Base-by-base conservation (phyloP, 2,888 invertebrate genomes). In the Callinectes sapidus region DNA sequence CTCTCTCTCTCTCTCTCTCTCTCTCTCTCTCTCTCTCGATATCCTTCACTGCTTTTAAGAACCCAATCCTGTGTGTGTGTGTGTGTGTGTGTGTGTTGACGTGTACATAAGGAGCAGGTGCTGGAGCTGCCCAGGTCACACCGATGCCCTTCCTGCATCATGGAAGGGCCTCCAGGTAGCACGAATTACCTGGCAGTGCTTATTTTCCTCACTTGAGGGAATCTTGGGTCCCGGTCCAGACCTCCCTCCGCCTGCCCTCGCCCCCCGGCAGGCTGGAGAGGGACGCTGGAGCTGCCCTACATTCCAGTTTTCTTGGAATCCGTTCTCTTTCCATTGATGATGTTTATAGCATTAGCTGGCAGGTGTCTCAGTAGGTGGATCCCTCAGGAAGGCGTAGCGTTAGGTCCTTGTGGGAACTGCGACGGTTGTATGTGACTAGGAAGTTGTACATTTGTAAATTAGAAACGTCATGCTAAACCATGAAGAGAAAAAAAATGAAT, bases 241-340 rank as follows among this genome's bases (percentile, higher is more conserved):
- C 35, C 32, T 81, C 16, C 32, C 81, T 81, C 81, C 81, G 2
- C 81, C 32, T 3, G 32, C 32, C 14, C 16, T 35, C 81, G 32
- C 81, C 1, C 81, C 81, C 81, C 35, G 81, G 81, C 14, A 35
- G 32, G 32, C 81, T 81, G 81, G 81, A 81, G 81, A n/a, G 71
- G 28, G 81, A 35, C 35, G 28, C 81, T n/a, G 35, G 81, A 32
- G 35, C 35, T 81, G 28, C 81, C 81, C 35, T 35, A 81, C 81
- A 81, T 81, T 81, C 81, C 81, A 81, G 81, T 81, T 81, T 81
- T 81, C 81, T 81, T 81, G 81, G 81, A 81, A 81, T 81, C 35
- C 13, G 16, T 81, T 35, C 28, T 81, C 81, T 81, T 81, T 81
- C 81, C 81, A 81, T 23, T 35, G 81, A 32, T 81, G 3, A 81